phyloP scores from a whole-genome alignment of 1,140 invertebrate genomes.

The Drosophila lini region DNA sequence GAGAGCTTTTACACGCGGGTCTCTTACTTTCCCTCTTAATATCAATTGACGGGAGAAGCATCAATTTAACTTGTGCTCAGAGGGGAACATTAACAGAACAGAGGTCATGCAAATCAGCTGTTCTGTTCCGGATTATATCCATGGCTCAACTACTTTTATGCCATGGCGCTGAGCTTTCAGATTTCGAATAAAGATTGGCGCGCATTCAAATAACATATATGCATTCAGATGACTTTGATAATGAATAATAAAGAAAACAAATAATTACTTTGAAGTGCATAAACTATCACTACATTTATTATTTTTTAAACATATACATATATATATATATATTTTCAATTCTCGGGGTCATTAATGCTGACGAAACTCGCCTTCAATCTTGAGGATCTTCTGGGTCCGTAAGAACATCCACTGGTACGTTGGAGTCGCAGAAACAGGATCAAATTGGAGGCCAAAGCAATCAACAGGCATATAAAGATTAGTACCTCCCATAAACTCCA shows the following conservation, averaged over 20 bases:
- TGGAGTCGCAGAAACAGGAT: background rate
- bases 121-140: background rate
- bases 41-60: constrained; percentile 5
- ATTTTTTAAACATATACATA: too few species aligned
- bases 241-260: background rate
- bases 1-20: constrained; percentile 1
- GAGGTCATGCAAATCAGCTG: background rate
- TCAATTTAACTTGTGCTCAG: constrained; percentile 4
- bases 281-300: background rate
- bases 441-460: background rate
- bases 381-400: background rate
- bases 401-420: background rate
- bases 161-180: background rate
- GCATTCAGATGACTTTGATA: too few species aligned
- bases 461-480: background rate
- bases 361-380: background rate
- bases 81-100: background rate
- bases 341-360: background rate
- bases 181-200: background rate
- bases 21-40: constrained; percentile 18
- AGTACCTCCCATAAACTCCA: background rate
- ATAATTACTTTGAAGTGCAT: background rate
- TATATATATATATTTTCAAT: background rate
- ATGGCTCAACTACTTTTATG: background rate
- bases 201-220: background rate